These are phyloP conservation scores for Eurois occulta DNA, from an alignment of 2,888 invertebrate genomes.

Conservation along the genomic window DNA sequence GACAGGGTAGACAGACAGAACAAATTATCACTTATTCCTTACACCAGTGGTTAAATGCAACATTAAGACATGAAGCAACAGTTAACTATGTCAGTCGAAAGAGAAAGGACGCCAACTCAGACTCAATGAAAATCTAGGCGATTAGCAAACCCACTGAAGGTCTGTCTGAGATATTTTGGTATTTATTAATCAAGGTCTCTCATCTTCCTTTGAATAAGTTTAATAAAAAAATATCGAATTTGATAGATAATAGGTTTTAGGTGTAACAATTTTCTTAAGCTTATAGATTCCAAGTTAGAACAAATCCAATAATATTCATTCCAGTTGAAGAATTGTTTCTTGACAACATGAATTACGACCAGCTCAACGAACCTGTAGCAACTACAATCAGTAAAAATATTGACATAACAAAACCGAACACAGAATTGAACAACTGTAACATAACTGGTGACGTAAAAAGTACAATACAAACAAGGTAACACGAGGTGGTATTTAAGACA, in stretches of 20 bases:
- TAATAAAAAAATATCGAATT: background rate
- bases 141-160: slow-evolving; percentile 63
- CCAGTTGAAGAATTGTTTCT: background rate
- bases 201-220: background rate
- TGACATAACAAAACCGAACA: slow-evolving; percentile 41
- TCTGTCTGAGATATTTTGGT: slow-evolving; percentile 41
- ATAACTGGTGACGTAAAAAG: slow-evolving; percentile 27
- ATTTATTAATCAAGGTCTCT: slow-evolving; percentile 46
- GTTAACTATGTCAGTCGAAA: slow-evolving; percentile 68
- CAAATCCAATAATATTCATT: background rate
- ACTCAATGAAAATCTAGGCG: slow-evolving; percentile 56
- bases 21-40: slow-evolving; percentile 26
- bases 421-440: slow-evolving; percentile 25
- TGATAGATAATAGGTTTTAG: background rate
- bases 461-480: slow-evolving; percentile 21
- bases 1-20: background rate
- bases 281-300: background rate
- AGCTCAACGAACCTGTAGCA: slow-evolving; percentile 5
- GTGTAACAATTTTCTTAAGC: too few species aligned
- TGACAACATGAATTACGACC: slow-evolving; percentile 1
- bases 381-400: slow-evolving; percentile 21
- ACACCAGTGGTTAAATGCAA: slow-evolving; percentile 37
- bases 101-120: slow-evolving; percentile 68
- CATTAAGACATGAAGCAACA: slow-evolving; percentile 57
- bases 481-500: slow-evolving; percentile 6